Evolutionary conservation across 2,888 invertebrate species (phyloP).

Genomic region (Thera britannica): DNA sequence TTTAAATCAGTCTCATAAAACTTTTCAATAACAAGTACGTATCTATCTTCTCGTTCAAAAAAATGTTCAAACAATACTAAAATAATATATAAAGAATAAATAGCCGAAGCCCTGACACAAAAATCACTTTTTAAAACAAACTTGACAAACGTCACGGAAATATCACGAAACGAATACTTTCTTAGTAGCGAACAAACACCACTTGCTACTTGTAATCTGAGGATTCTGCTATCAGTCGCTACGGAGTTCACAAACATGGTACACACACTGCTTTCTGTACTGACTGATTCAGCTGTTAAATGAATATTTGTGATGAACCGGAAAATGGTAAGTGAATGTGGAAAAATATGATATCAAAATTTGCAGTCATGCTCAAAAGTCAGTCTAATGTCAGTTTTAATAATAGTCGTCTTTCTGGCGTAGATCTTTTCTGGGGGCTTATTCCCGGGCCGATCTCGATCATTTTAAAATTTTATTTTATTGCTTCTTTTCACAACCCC

Average conservation of each 20-base stretch:
- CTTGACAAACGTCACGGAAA: conserved; percentile 31
- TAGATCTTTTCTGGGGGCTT: too few species aligned
- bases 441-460: too few species aligned
- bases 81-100: too few species aligned
- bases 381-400: too few species aligned
- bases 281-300: conserved; percentile 34
- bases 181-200: conserved; percentile 31
- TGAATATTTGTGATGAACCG: conserved; percentile 23
- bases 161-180: conserved; percentile 24
- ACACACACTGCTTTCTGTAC: conserved; percentile 33
- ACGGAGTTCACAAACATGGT: conserved; percentile 40
- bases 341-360: too few species aligned
- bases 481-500: too few species aligned
- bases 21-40: too few species aligned
- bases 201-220: conserved; percentile 25
- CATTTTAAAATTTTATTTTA: too few species aligned
- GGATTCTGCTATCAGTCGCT: conserved; percentile 49
- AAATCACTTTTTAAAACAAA: not conserved
- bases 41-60: too few species aligned
- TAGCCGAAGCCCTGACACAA: not conserved
- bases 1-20: too few species aligned
- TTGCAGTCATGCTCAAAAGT: too few species aligned
- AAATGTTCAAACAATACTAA: not conserved
- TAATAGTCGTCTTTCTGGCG: too few species aligned
- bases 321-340: conserved; percentile 27